Evolutionary conservation across 2,113 vertebrate genomes (phyloP).

Genomic region (Hyaena hyaena): DNA sequence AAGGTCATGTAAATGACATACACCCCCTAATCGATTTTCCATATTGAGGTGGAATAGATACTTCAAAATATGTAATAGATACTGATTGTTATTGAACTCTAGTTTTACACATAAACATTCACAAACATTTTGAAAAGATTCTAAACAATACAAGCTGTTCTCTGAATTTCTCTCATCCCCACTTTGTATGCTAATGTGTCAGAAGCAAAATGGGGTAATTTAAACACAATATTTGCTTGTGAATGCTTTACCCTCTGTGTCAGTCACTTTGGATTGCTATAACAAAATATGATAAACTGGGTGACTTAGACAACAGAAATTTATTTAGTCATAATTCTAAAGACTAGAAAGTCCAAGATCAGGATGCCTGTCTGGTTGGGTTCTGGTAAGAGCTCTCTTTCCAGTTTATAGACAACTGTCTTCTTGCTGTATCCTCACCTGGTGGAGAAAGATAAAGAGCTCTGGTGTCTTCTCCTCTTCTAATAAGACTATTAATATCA

Average conservation of each 20-base stretch:
- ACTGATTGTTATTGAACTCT: neutral
- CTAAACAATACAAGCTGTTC: neutral
- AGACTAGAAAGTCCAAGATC: neutral
- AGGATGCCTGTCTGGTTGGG: neutral
- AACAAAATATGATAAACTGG: neutral
- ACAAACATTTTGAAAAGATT: neutral
- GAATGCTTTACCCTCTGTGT: neutral
- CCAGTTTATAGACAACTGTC: no score
- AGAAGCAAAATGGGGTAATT: constrained; percentile 24
- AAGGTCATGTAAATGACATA: neutral
- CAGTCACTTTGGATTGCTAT: neutral
- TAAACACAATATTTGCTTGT: neutral
- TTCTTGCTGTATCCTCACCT: neutral
- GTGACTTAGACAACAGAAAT: neutral
- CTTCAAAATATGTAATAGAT: neutral
- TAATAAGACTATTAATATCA: neutral
- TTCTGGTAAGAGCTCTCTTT: neutral
- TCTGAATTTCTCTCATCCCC: neutral
- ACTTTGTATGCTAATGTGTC: neutral
- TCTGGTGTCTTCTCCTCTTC: neutral
- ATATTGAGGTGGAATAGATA: constrained; percentile 3
- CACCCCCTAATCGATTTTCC: neutral
- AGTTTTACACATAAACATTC: neutral
- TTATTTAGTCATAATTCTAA: neutral
- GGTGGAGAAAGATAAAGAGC: neutral